These are phyloP conservation scores for Gymnodraco acuticeps DNA, from an alignment of 2,797 vertebrate genomes.

Conservation along the genomic window DNA sequence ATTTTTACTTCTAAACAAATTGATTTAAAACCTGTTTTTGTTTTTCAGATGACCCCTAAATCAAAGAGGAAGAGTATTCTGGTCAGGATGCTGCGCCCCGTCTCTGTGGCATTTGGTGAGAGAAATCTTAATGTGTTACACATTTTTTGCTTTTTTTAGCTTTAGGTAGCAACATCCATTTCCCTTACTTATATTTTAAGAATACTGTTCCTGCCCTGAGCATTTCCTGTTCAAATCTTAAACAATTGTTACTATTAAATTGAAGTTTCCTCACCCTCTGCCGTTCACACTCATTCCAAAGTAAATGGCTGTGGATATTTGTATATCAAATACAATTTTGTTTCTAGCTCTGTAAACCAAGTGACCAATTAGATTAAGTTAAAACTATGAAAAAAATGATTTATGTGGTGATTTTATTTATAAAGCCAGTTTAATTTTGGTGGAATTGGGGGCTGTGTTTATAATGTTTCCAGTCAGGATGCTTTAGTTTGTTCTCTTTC, in stretches of 20 bases:
- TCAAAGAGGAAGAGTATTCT: conserved; percentile 98
- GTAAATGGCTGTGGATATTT: too few relatives aligned
- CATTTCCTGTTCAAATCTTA: background rate
- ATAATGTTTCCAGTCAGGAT: too few relatives aligned
- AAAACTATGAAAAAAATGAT: too few relatives aligned
- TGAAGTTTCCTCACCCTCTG: background rate
- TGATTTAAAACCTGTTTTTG: background rate
- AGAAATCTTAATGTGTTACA: background rate
- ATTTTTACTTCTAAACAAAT: background rate
- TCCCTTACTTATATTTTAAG: background rate
- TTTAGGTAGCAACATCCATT: background rate
- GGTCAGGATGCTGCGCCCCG: conserved; percentile 94
- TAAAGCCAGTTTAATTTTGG: too few relatives aligned
- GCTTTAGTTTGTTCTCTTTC: too few relatives aligned
- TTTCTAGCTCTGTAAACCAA: too few relatives aligned
- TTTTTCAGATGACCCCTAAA: conserved; percentile 91
- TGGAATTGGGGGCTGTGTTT: too few relatives aligned
- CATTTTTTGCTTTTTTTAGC: background rate
- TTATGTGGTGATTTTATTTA: too few relatives aligned
- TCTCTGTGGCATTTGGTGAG: conserved; percentile 96
- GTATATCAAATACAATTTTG: too few relatives aligned
- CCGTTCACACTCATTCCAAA: too few relatives aligned
- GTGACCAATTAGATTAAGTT: too few relatives aligned
- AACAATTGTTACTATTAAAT: background rate
- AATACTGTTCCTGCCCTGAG: background rate